Evolutionary conservation across 2,113 vertebrate species (phyloP), one percentile per base, ranked within the genome.

Genomic region (Seriola aureovittata): DNA sequence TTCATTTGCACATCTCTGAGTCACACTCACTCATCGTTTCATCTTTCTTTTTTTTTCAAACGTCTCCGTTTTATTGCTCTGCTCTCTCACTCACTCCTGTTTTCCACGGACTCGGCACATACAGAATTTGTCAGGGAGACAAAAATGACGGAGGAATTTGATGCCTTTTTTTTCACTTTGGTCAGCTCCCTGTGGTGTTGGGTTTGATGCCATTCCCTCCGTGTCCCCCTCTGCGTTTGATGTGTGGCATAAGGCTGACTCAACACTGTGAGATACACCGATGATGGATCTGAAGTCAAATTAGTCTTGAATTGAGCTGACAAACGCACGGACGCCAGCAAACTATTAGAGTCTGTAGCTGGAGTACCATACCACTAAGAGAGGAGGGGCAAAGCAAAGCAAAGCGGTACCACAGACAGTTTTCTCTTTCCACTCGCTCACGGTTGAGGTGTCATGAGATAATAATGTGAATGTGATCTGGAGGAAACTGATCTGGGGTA

Each of bases 241-340:
- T 82, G 79, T 90, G 60, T 67, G 70, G 85, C 87, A 86, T 76
- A 77, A 79, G 78, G 82, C 88, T 90, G 90, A 88, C 87, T 92
- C 77, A 58, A 82, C 89, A 68, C 81, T 64, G 57, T 48, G 69
- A 87, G 81, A 90, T 76, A 82, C 36, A 84, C 71, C 42, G 75
- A 85, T 89, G 89, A 92, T 86, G 86, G 90, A 91, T 91, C 70
- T 84, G 88, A 81, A 82, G 75, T 84, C 66, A 87, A 90, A 91
- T 91, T 67, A 82, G 76, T 81, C 52, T 75, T 83, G 92, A 92
- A 82, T 71, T 63, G 82, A 78, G 87, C 75, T 80, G 86, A 83
- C 81, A 86, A 82, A 79, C 38, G 48, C 67, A 11, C 52, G 73
- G 78, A 71, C 73, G 69, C 79, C 85, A 81, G 88, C 57, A 52